Base-by-base conservation (phyloP, 2,113 vertebrate genomes). In the Corvus hawaiiensis region DNA sequence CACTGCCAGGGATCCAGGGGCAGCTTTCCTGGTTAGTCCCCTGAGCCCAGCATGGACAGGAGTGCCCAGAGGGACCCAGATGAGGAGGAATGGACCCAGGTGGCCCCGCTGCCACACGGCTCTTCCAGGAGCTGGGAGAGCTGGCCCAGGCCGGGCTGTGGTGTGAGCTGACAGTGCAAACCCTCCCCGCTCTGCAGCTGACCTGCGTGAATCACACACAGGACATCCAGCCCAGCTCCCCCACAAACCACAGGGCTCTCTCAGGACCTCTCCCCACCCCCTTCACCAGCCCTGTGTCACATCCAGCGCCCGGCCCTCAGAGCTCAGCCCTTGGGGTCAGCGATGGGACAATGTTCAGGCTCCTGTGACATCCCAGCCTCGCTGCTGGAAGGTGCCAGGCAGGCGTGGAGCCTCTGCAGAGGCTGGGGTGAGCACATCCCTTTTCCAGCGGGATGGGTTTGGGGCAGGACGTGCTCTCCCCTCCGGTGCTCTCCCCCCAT, bases 171-270 rank as follows among this genome's bases (percentile, higher is more conserved):
- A 85, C 10, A 39, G 75, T 21, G 41, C 26, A 76, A 91, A 55
- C 43, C 78, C 48, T 59, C 82, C 62, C 7, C 8, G 81, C 89
- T 94, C 89, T 67, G 93, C 82, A n/a, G 91, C 46, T 96, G 94
- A 83, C 84, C 93, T 48, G 84, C 0, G 37, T 96, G 89, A 94
- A 95, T 96, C 91, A 94, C 17, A 49, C 62, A 1, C 89, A 82
- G 95, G 74, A 94, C 91, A 84, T 76, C 46, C 93, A 91, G 61
- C 5, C 66, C 10, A 77, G 93, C 93, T 95, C 95, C 95, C 78
- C 93, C 96, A 94, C 95, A 96, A 93, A 93, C 94, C 91, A 32
- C 95, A 83, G 72, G 54, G 90, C 67, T 90, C 95, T 26, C 95
- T 3, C 28, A 55, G 89, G 93, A 39, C 84, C 92, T 79, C 82